These are phyloP conservation scores for Vireo griseus DNA, from an alignment of 2,797 vertebrate genomes.

Conservation along the genomic window DNA sequence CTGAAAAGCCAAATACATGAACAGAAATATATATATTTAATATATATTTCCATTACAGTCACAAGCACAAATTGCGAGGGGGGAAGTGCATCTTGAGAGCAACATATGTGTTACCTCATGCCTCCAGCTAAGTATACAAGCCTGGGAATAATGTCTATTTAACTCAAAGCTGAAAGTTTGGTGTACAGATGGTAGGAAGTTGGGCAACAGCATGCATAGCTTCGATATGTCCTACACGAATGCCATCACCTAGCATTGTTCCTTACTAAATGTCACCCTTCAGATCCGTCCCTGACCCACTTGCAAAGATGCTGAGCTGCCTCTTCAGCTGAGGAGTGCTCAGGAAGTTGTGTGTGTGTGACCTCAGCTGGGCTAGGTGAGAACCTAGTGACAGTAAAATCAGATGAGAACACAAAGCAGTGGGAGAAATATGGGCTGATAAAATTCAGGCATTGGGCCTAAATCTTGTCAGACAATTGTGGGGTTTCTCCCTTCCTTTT, in stretches of 20 bases:
- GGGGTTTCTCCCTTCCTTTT: background rate
- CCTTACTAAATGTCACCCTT: background rate
- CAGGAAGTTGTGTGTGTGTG: background rate
- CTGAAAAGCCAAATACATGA: conserved; percentile 5
- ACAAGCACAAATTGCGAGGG: background rate
- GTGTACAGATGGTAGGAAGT: conserved; percentile 33
- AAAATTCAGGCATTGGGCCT: background rate
- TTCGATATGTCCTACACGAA: background rate
- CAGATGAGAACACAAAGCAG: background rate
- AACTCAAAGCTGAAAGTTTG: background rate
- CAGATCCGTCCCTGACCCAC: background rate
- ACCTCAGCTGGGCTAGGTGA: background rate
- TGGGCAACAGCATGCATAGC: background rate
- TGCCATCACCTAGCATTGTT: background rate
- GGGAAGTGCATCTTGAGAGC: background rate
- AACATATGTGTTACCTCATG: conserved; percentile 29
- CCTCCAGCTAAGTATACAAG: conserved; percentile 1
- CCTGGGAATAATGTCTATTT: background rate
- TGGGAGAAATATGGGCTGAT: background rate
- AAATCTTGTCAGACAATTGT: background rate
- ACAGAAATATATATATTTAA: conserved; percentile 7
- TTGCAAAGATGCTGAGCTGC: background rate
- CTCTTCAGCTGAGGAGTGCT: background rate
- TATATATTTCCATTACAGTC: conserved; percentile 12
- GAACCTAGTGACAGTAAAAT: background rate